Percentiles rank a stretch among this genome's conserved stretches.
Evolutionary conservation across 2,797 vertebrate genomes (phyloP).

Genomic region (Capromys pilorides): DNA sequence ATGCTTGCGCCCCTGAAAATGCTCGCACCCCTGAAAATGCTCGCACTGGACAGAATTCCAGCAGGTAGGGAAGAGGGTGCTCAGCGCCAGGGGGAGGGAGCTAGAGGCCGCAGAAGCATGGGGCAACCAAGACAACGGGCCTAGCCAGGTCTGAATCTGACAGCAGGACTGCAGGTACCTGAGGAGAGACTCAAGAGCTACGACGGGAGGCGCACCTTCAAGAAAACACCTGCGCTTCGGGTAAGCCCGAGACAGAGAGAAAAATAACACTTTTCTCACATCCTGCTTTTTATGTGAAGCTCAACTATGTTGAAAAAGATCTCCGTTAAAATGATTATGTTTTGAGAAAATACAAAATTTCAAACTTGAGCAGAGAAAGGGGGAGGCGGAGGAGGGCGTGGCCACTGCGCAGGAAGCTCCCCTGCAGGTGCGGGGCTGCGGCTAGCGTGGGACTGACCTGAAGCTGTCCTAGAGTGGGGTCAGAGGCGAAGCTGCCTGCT

Average conservation of each 20-base stretch:
- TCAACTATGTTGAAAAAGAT: neutral
- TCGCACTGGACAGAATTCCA: neutral
- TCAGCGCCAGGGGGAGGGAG: too few relatives aligned
- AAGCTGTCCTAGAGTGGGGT: neutral
- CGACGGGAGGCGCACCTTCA: too few relatives aligned
- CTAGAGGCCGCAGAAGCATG: neutral
- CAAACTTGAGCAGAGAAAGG: neutral
- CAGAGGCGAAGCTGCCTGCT: too few relatives aligned
- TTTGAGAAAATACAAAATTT: neutral
- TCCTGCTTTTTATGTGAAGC: neutral
- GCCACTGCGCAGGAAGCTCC: neutral
- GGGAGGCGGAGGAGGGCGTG: too few relatives aligned
- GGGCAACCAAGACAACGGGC: rapidly evolving
- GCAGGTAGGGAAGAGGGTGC: neutral
- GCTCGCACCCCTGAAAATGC: rapidly evolving
- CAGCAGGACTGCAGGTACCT: neutral
- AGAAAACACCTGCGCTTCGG: neutral
- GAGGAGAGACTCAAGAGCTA: neutral
- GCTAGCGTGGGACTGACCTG: rapidly evolving
- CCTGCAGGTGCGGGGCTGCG: neutral
- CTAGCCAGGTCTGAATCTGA: neutral
- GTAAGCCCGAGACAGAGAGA: neutral
- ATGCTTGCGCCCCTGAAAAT: rapidly evolving
- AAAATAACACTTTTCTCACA: neutral
- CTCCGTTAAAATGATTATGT: neutral